Conservation (phyloP, 2,888 invertebrate species). For the Thymelicus lineola region DNA sequence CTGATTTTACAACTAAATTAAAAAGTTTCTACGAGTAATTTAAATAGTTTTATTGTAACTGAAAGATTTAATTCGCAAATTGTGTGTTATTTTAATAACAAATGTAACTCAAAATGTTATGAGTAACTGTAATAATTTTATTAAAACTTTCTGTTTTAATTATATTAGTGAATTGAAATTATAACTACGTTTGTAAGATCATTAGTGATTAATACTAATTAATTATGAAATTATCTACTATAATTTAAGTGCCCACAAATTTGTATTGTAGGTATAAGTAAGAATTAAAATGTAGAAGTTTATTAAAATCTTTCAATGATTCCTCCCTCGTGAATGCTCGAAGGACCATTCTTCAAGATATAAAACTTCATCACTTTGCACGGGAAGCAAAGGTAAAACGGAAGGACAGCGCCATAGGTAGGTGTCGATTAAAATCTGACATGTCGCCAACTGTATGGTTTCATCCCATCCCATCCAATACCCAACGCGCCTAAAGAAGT, state of each 20-base stretch:
- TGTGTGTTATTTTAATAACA: neutral
- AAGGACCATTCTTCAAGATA: too few species aligned
- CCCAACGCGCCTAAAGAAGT: too few species aligned
- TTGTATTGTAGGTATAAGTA: conserved; percentile 59
- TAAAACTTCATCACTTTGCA: too few species aligned
- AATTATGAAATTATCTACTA: conserved; percentile 39
- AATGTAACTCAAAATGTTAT: neutral
- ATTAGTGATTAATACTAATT: conserved; percentile 34
- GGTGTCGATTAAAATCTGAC: too few species aligned
- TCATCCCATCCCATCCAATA: too few species aligned
- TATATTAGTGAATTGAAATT: conserved; percentile 15
- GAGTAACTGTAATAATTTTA: neutral
- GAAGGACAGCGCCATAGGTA: too few species aligned
- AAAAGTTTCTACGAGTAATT: too few species aligned
- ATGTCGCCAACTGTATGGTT: too few species aligned
- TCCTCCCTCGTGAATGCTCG: neutral
- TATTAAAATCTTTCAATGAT: conserved; percentile 33
- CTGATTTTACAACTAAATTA: too few species aligned
- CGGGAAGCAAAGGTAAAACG: too few species aligned
- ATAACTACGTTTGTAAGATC: conserved; percentile 12
- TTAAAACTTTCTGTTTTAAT: conserved; percentile 12
- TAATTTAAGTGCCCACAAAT: conserved; percentile 56
- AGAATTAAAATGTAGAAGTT: conserved; percentile 52
- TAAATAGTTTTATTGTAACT: neutral
- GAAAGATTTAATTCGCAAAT: neutral